A percentile compares a stretch with the other conserved stretches of the same genome.
phyloP scores from a whole-genome alignment of 2,797 vertebrate genomes.

The Neosalanx taihuensis region DNA sequence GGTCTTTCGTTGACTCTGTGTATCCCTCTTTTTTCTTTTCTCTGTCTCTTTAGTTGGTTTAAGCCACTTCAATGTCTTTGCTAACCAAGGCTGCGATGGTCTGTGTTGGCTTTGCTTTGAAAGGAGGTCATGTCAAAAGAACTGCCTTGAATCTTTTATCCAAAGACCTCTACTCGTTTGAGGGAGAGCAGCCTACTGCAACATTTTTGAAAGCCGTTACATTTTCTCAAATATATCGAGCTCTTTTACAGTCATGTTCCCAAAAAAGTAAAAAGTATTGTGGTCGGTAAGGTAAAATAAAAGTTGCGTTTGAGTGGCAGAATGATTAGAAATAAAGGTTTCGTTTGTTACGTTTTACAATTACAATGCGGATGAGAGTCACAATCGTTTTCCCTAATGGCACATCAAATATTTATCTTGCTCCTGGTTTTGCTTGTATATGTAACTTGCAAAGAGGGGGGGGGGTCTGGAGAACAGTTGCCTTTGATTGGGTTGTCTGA shows the following conservation, averaged over 20 bases:
- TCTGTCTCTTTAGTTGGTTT: constrained; percentile 20
- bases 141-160: constrained; percentile 19
- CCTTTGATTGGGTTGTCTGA: constrained; percentile 48
- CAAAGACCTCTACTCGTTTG: constrained; percentile 21
- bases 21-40: constrained; percentile 24
- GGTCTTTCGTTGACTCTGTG: constrained; percentile 31
- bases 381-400: background rate
- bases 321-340: background rate
- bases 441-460: constrained; percentile 19
- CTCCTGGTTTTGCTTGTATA: background rate
- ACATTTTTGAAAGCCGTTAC: no score
- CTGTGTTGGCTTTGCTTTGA: constrained; percentile 27
- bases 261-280: no score
- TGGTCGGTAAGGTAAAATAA: no score
- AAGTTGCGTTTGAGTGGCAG: background rate
- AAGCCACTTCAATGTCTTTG: constrained; percentile 37
- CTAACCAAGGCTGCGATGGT: constrained; percentile 34
- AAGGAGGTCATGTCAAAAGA: constrained; percentile 24
- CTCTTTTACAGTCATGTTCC: no score
- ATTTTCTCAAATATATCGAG: no score
- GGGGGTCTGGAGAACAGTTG: constrained; percentile 22
- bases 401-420: background rate
- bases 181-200: no score
- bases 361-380: background rate
- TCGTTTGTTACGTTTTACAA: background rate